Percentiles rank a stretch among this genome's conserved stretches.
These are phyloP conservation scores for Pygocentrus nattereri DNA, from an alignment of 2,797 vertebrate genomes.

Conservation along the genomic window DNA sequence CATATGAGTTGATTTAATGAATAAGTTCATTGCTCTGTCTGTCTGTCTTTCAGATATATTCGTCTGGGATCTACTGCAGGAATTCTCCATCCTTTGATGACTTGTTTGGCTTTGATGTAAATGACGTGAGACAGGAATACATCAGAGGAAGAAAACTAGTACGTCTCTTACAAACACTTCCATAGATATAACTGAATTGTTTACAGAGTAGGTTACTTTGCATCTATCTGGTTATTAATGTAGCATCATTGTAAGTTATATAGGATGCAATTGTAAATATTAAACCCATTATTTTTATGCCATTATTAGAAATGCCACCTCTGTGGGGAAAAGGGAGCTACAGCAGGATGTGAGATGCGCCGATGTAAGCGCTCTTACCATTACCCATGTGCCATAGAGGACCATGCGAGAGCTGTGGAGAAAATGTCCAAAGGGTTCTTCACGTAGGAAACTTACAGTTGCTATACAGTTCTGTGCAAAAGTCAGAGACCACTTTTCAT, in stretches of 20 bases:
- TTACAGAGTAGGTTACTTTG: no score
- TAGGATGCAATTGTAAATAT: neutral
- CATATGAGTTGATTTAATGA: neutral
- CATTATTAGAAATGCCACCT: conserved; percentile 60
- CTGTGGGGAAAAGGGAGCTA: conserved; percentile 73
- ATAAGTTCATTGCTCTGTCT: neutral
- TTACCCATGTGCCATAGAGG: conserved; percentile 73
- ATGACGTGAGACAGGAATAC: conserved; percentile 63
- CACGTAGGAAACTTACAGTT: conserved; percentile 56
- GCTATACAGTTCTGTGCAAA: neutral
- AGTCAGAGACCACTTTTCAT: no score
- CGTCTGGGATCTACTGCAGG: conserved; percentile 69
- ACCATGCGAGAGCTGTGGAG: conserved; percentile 40
- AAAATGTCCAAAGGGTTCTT: conserved; percentile 29
- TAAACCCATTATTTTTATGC: no score
- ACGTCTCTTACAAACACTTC: conserved; percentile 18
- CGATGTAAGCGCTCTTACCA: conserved; percentile 76
- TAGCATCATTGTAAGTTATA: neutral
- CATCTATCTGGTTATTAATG: no score
- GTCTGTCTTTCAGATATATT: conserved; percentile 66
- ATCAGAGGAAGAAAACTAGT: conserved; percentile 72
- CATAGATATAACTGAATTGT: neutral
- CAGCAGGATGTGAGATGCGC: conserved; percentile 75
- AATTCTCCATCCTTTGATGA: conserved; percentile 64
- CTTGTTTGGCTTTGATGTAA: conserved; percentile 73